phyloP scores from a whole-genome alignment of 2,113 vertebrate genomes.

The Mormyrus lacerda region DNA sequence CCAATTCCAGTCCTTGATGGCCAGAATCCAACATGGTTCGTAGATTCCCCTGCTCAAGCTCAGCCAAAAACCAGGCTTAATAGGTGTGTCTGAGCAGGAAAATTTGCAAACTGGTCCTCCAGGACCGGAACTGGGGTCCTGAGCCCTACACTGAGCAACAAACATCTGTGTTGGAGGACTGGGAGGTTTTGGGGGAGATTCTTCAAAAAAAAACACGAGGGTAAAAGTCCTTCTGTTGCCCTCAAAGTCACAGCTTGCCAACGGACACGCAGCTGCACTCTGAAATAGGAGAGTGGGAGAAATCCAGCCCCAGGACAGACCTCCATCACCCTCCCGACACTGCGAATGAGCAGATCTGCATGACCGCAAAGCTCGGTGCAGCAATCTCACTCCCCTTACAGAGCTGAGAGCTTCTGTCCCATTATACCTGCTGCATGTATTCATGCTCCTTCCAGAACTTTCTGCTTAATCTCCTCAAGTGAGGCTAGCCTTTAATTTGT shows the following conservation, averaged over 20 bases:
- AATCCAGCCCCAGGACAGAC: slow-evolving; percentile 13
- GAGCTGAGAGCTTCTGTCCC: neutral
- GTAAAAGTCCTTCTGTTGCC: neutral
- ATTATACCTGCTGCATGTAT: slow-evolving; percentile 3
- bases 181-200: neutral
- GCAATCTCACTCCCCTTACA: neutral
- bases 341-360: neutral
- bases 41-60: neutral
- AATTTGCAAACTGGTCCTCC: neutral
- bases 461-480: neutral
- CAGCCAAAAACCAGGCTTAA: neutral
- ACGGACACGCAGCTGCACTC: neutral
- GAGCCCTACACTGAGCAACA: neutral
- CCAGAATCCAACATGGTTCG: neutral
- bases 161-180: neutral
- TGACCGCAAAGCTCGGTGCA: neutral
- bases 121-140: neutral
- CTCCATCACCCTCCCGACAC: neutral
- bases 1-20: neutral
- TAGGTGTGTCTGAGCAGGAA: neutral
- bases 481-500: neutral
- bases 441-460: neutral
- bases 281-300: neutral
- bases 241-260: neutral
- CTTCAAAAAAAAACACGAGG: neutral